Percentiles rank a stretch among this genome's conserved stretches.
phyloP scores from a whole-genome alignment of 2,113 vertebrate genomes.

The Ariopsis seemanni region DNA sequence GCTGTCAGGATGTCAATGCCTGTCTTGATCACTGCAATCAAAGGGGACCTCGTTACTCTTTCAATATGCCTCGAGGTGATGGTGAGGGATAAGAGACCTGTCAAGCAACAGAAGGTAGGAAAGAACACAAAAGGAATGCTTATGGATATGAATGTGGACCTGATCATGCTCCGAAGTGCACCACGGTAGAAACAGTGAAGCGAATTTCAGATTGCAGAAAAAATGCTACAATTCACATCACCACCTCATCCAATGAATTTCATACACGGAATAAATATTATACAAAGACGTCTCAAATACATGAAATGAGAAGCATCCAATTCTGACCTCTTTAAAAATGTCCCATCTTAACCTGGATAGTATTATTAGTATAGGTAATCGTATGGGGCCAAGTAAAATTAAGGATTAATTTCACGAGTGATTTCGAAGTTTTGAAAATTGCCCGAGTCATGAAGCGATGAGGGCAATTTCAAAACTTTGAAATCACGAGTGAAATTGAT shows the following conservation, averaged over 20 bases:
- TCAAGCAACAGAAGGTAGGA: slow-evolving; percentile 47
- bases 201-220: slow-evolving; percentile 19
- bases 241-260: background rate
- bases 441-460: too few species aligned
- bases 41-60: slow-evolving; percentile 50
- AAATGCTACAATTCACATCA: background rate
- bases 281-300: background rate
- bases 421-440: too few species aligned
- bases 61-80: slow-evolving; percentile 48
- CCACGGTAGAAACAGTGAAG: slow-evolving; percentile 25
- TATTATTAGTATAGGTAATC: background rate
- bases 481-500: too few species aligned
- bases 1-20: slow-evolving; percentile 53
- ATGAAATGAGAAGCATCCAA: background rate
- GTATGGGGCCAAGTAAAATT: too few species aligned
- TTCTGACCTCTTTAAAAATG: background rate
- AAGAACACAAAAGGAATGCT: slow-evolving; percentile 39
- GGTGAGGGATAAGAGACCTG: slow-evolving; percentile 49
- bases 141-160: slow-evolving; percentile 32
- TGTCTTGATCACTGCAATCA: slow-evolving; percentile 58
- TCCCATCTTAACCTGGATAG: background rate
- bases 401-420: too few species aligned
- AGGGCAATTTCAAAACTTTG: too few species aligned
- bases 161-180: slow-evolving; percentile 38
- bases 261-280: background rate